Evolutionary conservation across 2,888 invertebrate genomes (phyloP), one percentile per base, ranked within the genome.

Genomic region (Phytoseiulus persimilis): DNA sequence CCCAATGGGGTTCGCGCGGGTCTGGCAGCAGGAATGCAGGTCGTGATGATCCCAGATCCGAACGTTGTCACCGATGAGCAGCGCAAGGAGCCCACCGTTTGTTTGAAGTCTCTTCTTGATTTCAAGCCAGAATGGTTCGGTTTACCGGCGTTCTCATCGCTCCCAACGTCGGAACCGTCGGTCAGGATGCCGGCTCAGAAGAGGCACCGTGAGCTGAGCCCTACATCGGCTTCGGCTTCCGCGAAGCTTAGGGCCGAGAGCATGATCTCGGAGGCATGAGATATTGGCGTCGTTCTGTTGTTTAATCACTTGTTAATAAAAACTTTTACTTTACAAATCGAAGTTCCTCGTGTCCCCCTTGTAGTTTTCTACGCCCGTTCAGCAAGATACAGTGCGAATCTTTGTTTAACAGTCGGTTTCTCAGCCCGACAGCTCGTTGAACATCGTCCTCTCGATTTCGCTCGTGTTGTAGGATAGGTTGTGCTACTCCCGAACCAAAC

Each of bases 1-100:
- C 92, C 92, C 1, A 94, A 93, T 91, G 94, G 94, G 2, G 93
- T 93, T 0, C 91, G 92, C 87, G 92, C 93, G 1, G 93, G 92
- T 0, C 90, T 93, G 83, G 92, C 92, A 14, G 93, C 93, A 23
- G 92, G 92, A 5, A 93, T 93, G 93, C 90, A 90, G 83, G 90
- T 90, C 83, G 92, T 93, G 11, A 93, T 93, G 92, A 92, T 93
- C 11, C 93, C 93, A 0, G 92, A 92, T 90, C 90, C 91, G 14
- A 65, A 65, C 2, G 65, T 65, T 2, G 65, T 65, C 65, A 65
- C 65, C 65, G 65, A 65, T 28, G 65, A 65, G 18, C 65, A 65
- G 18, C 65, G 65, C 65, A 65, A 18, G 18, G 65, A 65, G 28
- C 65, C 65, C 5, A 65, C 65, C 1, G 28, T 65, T 23, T 65